A percentile compares a stretch with the other conserved stretches of the same genome.
phyloP scores from a whole-genome alignment of 2,888 invertebrate genomes.

The Epirrita christyi region DNA sequence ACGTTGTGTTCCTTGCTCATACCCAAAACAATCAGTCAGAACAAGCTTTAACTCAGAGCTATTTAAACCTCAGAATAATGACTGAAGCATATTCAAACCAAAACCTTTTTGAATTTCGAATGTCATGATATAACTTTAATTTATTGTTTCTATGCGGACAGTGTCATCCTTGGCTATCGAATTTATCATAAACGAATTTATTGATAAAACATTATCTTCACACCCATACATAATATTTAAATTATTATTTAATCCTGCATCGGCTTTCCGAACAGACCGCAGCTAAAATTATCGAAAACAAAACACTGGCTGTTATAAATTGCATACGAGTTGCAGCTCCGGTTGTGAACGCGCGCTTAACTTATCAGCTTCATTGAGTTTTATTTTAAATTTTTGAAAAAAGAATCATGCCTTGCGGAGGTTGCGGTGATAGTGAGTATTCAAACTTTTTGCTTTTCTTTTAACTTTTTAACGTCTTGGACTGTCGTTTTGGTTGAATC shows the following conservation, averaged over 20 bases:
- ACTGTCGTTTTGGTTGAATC: no score
- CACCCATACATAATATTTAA: slow-evolving; percentile 21
- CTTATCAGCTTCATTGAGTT: slow-evolving; percentile 15
- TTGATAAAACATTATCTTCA: slow-evolving; percentile 24
- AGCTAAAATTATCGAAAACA: slow-evolving; percentile 28
- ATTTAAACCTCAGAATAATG: no score
- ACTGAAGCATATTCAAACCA: no score
- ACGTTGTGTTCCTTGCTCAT: no score
- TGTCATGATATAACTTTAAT: no score
- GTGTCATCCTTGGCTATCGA: slow-evolving; percentile 14
- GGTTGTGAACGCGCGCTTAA: slow-evolving; percentile 28
- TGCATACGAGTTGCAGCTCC: slow-evolving; percentile 28
- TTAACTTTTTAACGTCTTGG: not conserved
- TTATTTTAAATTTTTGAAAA: slow-evolving; percentile 31
- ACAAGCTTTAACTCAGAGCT: no score
- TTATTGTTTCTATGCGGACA: slow-evolving; percentile 13
- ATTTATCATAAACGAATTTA: slow-evolving; percentile 11
- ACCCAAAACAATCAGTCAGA: no score
- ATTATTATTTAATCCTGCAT: slow-evolving; percentile 26
- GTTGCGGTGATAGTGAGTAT: slow-evolving; percentile 76
- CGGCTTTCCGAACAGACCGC: slow-evolving; percentile 24
- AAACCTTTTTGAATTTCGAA: no score
- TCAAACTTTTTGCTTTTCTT: slow-evolving; percentile 20
- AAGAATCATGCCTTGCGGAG: slow-evolving; percentile 75
- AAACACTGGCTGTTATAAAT: slow-evolving; percentile 27